Evolutionary conservation across 1,140 invertebrate genomes (phyloP).

Genomic region (Drosophila novamexicana): DNA sequence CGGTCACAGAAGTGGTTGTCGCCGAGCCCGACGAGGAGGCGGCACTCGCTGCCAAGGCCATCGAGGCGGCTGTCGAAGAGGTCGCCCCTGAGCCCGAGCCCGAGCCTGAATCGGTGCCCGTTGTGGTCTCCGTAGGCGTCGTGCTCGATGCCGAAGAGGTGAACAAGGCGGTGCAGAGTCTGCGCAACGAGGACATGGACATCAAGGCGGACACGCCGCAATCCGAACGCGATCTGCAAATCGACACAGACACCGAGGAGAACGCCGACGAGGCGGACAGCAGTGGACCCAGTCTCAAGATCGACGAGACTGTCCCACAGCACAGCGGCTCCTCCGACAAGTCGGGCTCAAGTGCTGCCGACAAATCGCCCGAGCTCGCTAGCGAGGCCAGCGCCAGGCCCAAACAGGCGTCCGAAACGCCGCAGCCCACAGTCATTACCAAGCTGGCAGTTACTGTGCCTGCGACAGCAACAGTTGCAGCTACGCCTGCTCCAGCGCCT

Average conservation of each 20-base stretch:
- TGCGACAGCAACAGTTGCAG: slow-evolving; percentile 12
- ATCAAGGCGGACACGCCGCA: slow-evolving; percentile 93
- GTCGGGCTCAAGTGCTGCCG: slow-evolving; percentile 21
- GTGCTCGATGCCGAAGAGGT: slow-evolving; percentile 89
- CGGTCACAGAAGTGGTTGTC: slow-evolving; percentile 54
- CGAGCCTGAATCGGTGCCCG: slow-evolving; percentile 43
- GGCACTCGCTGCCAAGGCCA: slow-evolving; percentile 73
- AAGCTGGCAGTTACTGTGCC: slow-evolving; percentile 53
- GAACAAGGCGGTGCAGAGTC: slow-evolving; percentile 90
- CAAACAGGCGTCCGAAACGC: neutral
- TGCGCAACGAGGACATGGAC: slow-evolving; percentile 90
- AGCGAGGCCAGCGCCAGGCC: slow-evolving; percentile 1
- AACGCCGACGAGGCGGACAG: slow-evolving; percentile 86
- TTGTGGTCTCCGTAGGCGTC: slow-evolving; percentile 27
- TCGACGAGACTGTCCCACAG: slow-evolving; percentile 65
- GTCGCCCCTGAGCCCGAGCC: slow-evolving; percentile 36
- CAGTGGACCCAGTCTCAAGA: slow-evolving; percentile 77
- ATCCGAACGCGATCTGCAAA: slow-evolving; percentile 93
- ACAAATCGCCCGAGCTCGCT: slow-evolving; percentile 4
- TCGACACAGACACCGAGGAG: slow-evolving; percentile 94
- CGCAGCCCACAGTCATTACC: slow-evolving; percentile 68
- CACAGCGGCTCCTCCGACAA: slow-evolving; percentile 34
- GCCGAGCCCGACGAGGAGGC: slow-evolving; percentile 76
- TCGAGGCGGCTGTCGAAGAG: slow-evolving; percentile 65
- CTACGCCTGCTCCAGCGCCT: neutral